phyloP scores from a whole-genome alignment of 2,113 vertebrate species.

The Microtus richardsoni region DNA sequence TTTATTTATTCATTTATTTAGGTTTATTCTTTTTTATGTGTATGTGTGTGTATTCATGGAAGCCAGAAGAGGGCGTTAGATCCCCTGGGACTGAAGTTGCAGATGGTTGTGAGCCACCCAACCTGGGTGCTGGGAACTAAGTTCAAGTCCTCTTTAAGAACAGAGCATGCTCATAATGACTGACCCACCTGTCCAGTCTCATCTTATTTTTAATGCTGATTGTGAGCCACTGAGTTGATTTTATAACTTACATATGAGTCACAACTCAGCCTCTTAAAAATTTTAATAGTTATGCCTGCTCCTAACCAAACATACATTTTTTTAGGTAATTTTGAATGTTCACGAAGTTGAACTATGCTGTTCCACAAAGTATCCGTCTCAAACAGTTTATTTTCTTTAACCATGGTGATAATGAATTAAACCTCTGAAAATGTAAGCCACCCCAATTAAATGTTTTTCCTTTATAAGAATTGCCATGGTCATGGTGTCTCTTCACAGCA shows the following conservation, averaged over 20 bases:
- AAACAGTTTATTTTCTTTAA: neutral
- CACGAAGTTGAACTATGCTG: neutral
- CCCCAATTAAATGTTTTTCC: no score
- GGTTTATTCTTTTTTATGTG: neutral
- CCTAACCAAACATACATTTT: neutral
- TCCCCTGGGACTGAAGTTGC: neutral
- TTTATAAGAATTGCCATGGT: no score
- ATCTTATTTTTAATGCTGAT: neutral
- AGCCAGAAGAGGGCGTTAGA: neutral
- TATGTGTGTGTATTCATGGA: neutral
- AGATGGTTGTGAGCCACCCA: neutral
- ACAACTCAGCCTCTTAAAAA: neutral
- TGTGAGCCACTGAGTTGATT: constrained; percentile 7
- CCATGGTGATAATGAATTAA: no score
- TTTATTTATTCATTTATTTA: neutral
- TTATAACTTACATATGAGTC: neutral
- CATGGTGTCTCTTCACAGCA: no score
- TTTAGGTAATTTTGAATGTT: neutral
- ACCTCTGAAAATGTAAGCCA: no score
- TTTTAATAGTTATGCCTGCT: neutral
- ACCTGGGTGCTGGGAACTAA: neutral
- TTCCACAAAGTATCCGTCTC: neutral
- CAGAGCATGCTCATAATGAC: neutral
- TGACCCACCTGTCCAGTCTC: neutral
- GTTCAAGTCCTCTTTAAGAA: neutral